These are phyloP conservation scores for Stichodactyla mertensii DNA, from an alignment of 64 coral and sea anemone species.

Conservation along the genomic window DNA sequence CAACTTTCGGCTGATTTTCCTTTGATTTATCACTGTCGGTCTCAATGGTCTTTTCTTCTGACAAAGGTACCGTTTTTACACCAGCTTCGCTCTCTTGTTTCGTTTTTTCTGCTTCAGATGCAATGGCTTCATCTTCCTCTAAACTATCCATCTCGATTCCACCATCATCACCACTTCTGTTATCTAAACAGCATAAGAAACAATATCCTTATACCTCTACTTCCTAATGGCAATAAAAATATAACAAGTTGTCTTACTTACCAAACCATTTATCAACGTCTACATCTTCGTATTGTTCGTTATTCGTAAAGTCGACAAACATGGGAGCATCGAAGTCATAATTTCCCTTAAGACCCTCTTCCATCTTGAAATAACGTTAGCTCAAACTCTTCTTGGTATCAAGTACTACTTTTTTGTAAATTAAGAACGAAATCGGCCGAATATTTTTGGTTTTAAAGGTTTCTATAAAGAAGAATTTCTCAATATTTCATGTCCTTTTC, in stretches of 20 bases:
- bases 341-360: constrained; percentile 23
- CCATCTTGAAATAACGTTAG: not conserved
- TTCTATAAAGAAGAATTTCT: not conserved
- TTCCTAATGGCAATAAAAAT: not conserved
- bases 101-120: not conserved
- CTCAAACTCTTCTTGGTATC: not conserved
- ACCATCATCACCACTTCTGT: constrained; percentile 54
- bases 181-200: constrained; percentile 23
- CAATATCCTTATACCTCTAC: not conserved
- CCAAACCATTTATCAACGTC: constrained; percentile 83
- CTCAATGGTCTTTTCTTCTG: constrained; percentile 10
- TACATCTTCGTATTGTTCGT: constrained; percentile 19
- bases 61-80: not conserved
- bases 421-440: not conserved
- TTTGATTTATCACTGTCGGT: not conserved
- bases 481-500: not conserved
- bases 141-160: constrained; percentile 47
- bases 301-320: constrained; percentile 80
- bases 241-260: constrained; percentile 27
- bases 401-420: not conserved
- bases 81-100: not conserved
- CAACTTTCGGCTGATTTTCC: constrained; percentile 22
- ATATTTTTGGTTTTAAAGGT: not conserved
- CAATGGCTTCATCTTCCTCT: constrained; percentile 1
- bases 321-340: constrained; percentile 87